Conservation (phyloP, 2,113 vertebrate genomes). For the Chaetodon auriga region DNA sequence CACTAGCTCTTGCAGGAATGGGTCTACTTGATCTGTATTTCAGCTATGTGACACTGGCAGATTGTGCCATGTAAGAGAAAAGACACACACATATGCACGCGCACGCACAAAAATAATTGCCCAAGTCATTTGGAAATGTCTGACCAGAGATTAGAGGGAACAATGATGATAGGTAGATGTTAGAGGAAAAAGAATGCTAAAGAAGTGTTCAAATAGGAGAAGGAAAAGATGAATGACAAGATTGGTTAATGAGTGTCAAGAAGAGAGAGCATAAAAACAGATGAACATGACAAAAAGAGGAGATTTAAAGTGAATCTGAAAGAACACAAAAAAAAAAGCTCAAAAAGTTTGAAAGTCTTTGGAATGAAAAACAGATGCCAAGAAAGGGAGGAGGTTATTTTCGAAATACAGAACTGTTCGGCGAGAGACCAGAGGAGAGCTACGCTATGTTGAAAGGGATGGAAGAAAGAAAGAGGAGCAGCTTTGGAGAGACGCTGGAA, state of each 20-base stretch:
- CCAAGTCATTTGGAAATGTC: neutral
- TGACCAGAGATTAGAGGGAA: constrained; percentile 7
- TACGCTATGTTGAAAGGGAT: constrained; percentile 33
- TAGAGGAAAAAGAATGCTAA: neutral
- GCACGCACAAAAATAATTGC: constrained; percentile 4
- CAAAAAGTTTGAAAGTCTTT: constrained; percentile 15
- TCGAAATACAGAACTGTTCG: constrained; percentile 19
- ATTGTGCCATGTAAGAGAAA: neutral
- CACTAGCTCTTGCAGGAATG: neutral
- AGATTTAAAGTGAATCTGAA: neutral
- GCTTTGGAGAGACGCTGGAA: constrained; percentile 32
- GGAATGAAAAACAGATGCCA: neutral
- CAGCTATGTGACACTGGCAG: neutral
- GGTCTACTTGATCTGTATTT: constrained; percentile 18
- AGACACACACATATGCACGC: neutral
- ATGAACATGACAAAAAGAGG: neutral
- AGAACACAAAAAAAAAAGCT: neutral
- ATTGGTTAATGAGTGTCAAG: constrained; percentile 12
- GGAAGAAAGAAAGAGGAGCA: constrained; percentile 27
- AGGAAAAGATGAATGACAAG: constrained; percentile 24
- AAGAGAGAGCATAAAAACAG: neutral
- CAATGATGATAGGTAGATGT: neutral
- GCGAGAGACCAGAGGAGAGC: constrained; percentile 15
- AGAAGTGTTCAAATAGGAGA: neutral
- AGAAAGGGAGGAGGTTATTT: constrained; percentile 18